Base-by-base conservation (phyloP, 2,888 invertebrate genomes). In the Griposia aprilina region DNA sequence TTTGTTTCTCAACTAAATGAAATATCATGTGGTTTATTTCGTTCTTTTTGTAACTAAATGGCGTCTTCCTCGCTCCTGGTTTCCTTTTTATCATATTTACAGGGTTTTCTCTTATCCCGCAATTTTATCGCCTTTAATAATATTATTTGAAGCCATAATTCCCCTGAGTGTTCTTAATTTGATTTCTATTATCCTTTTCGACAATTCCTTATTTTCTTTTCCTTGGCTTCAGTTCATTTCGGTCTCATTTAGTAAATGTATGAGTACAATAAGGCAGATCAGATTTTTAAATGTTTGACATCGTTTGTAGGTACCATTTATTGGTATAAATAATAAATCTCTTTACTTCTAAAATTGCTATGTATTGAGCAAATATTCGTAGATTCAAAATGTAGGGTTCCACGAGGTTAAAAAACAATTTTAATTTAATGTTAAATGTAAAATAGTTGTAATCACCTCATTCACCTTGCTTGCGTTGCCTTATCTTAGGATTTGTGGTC, bases 41-140 rank as follows among this genome's bases (percentile, higher is more conserved):
- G 68, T 83, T 88, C 69, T 26, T 74, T 85, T 89, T 84, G 63
- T 79, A 63, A 71, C 50, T 59, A 79, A 81, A 80, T 74, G 73
- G 80, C 82, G 66, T 80, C 74, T 76, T 81, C 74, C 48, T 72
- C 65, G 73, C 72, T 78, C 23, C 59, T 74, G 72, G 74, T 81
- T 82, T 67, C 68, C 79, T 76, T 88, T 87, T 80, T 85, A 85
- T 85, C 73, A 85, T 85, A 84, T 86, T 88, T 81, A 80, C 65
- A 17, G 70, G 73, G 23, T 55, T 72, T 75, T 78, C 75, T 83
- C 81, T 62, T 83, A 79, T 85, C 81, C 66, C 23, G 48, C 26
- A 84, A 79, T 74, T 83, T 88, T 87, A 87, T 87, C 79, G 82
- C 81, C 76, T 86, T 81, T 80, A 83, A 89, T 88, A 87, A 78